These are phyloP conservation scores for Acanthis flammea DNA, from an alignment of 2,797 vertebrate genomes.

Conservation along the genomic window DNA sequence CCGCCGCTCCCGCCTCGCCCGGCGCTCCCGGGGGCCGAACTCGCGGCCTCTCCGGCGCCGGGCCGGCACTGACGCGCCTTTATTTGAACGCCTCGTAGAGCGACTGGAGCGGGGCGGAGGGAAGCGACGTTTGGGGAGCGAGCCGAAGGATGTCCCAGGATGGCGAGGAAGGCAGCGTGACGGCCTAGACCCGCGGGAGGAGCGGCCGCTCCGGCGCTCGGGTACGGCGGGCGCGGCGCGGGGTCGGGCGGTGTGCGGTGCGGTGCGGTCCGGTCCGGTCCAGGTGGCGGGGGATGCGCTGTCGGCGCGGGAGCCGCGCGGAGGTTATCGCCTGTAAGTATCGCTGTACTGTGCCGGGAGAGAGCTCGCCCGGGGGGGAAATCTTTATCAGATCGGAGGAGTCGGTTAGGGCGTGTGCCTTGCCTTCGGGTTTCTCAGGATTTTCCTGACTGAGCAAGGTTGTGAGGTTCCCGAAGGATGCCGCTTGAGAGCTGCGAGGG, in stretches of 20 bases:
- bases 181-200: constrained; percentile 11
- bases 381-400: fast-evolving
- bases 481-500: background rate
- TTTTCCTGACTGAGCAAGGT: background rate
- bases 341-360: background rate
- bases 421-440: background rate
- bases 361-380: background rate
- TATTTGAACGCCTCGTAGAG: constrained; percentile 5
- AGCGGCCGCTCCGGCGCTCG: background rate
- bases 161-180: background rate
- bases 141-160: constrained; percentile 5
- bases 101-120: background rate
- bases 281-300: background rate
- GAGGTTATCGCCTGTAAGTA: background rate
- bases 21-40: background rate
- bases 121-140: background rate
- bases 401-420: background rate
- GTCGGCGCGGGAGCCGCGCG: background rate
- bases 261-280: background rate
- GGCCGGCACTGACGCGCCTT: background rate
- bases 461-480: background rate
- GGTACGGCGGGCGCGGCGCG: background rate
- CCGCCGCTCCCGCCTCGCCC: background rate
- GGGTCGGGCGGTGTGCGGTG: background rate
- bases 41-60: background rate